phyloP scores from a whole-genome alignment of 1,140 invertebrate species.

The Acromyrmex charruanus region DNA sequence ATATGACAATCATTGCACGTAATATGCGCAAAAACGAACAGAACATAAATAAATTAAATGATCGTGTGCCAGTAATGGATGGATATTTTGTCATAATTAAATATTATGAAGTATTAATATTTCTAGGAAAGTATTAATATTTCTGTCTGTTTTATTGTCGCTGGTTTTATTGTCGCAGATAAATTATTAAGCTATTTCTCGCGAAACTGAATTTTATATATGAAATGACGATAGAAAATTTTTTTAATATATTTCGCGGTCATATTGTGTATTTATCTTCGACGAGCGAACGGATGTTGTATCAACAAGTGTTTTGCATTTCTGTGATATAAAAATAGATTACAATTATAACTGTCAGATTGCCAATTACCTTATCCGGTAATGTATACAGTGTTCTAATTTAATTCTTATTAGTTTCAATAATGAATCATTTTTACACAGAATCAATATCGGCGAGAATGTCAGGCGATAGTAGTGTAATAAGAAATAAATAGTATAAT shows the following conservation, averaged over 20 bases:
- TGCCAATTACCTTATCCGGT: background rate
- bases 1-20: background rate
- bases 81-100: background rate
- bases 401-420: slow-evolving; percentile 11
- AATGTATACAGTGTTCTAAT: background rate
- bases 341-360: slow-evolving; percentile 1
- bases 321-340: slow-evolving; percentile 52
- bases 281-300: background rate
- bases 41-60: background rate
- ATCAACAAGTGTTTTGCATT: slow-evolving; percentile 8
- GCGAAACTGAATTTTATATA: background rate
- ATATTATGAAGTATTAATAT: slow-evolving; percentile 41
- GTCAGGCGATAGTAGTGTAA: background rate
- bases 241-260: background rate
- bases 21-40: background rate
- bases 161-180: background rate
- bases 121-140: slow-evolving; percentile 50
- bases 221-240: background rate
- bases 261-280: background rate
- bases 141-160: slow-evolving; percentile 10
- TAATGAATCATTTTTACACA: background rate
- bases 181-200: too few relatives aligned
- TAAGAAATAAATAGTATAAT: background rate
- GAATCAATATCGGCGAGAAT: background rate
- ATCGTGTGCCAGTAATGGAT: background rate